phyloP scores from a whole-genome alignment of 1,140 invertebrate species.

The Eupristina koningsbergeri region DNA sequence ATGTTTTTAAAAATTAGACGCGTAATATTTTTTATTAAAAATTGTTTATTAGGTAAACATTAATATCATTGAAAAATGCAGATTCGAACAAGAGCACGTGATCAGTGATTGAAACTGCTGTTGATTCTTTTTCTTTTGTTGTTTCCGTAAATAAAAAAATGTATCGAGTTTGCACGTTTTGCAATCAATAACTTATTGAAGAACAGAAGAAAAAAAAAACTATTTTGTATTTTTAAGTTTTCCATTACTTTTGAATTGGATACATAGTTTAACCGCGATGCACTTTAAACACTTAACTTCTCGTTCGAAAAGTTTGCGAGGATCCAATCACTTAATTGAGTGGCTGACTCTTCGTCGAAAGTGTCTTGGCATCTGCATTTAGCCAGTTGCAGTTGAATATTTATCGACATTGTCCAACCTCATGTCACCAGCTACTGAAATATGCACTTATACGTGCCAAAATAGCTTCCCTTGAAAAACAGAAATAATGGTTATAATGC shows the following conservation, averaged over 20 bases:
- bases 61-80: neutral
- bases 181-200: too few relatives aligned
- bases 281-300: too few relatives aligned
- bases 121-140: neutral
- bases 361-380: neutral
- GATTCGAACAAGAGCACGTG: neutral
- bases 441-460: constrained; percentile 46
- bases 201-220: too few relatives aligned
- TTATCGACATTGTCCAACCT: constrained; percentile 35
- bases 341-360: neutral
- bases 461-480: constrained; percentile 11
- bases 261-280: too few relatives aligned
- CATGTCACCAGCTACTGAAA: constrained; percentile 29
- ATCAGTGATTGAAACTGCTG: neutral
- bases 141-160: neutral
- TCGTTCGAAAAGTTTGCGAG: neutral
- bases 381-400: neutral
- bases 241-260: too few relatives aligned
- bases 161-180: too few relatives aligned
- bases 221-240: too few relatives aligned
- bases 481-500: constrained; percentile 26
- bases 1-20: neutral
- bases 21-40: neutral
- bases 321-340: neutral
- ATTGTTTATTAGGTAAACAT: neutral